Evolutionary conservation across 2,113 vertebrate species (phyloP).

Genomic region (Parus major): DNA sequence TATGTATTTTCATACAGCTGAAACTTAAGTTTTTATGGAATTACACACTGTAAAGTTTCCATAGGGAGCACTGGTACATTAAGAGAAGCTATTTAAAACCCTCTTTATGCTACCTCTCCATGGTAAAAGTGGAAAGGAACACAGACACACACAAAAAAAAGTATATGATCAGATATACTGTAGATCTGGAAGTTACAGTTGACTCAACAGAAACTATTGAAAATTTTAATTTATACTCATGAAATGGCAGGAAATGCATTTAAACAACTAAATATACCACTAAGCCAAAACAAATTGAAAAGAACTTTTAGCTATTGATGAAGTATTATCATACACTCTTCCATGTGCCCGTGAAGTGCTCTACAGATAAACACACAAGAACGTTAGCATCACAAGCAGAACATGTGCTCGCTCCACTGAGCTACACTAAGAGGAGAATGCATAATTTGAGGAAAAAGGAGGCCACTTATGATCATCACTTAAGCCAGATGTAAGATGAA

Average conservation of each 20-base stretch:
- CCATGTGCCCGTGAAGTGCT: not conserved
- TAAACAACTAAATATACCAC: not conserved
- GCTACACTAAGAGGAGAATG: not conserved
- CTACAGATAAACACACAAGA: not conserved
- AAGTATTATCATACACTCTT: not conserved
- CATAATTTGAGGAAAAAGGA: not conserved
- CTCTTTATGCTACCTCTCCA: not conserved
- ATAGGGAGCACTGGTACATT: not conserved
- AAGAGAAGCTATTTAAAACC: not conserved
- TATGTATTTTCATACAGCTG: not conserved
- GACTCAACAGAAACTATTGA: not conserved
- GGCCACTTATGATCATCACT: not conserved
- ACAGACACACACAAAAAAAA: not conserved
- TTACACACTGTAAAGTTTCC: not conserved
- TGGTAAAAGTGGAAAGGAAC: not conserved
- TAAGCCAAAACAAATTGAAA: not conserved
- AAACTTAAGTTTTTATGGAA: not conserved
- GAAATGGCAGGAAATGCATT: not conserved
- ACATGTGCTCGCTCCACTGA: not conserved
- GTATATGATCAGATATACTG: not conserved
- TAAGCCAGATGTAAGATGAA: not conserved
- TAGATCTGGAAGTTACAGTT: not conserved
- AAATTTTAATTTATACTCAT: not conserved
- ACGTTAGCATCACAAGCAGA: not conserved
- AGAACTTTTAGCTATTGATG: not conserved